These are phyloP conservation scores for Ceratina calcarata DNA, from an alignment of 1,140 invertebrate species.

Conservation along the genomic window DNA sequence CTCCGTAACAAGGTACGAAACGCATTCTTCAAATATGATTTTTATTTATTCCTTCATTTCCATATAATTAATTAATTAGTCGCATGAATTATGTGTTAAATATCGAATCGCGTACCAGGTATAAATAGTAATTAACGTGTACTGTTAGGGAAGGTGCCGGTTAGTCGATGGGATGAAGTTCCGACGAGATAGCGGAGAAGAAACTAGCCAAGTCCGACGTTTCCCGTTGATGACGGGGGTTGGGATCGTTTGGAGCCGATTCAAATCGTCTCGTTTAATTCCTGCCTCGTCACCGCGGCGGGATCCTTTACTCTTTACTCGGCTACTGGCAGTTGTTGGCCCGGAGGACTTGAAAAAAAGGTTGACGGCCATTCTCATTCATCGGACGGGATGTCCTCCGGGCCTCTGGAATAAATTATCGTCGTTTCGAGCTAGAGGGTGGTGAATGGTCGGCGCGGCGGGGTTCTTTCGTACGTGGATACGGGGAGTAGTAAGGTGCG, in stretches of 20 bases:
- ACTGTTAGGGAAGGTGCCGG: not conserved
- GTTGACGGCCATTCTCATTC: conserved; percentile 67
- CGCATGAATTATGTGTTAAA: too few relatives aligned
- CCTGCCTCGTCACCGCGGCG: conserved; percentile 26
- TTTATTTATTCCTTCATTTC: too few relatives aligned
- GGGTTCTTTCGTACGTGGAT: conserved; percentile 58
- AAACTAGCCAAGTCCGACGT: not conserved
- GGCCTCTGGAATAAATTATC: conserved; percentile 70
- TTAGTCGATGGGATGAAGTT: not conserved
- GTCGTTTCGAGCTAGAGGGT: conserved; percentile 15
- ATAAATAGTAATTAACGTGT: not conserved
- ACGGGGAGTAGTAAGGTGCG: conserved; percentile 52
- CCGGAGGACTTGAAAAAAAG: not conserved
- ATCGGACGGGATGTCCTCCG: conserved; percentile 60
- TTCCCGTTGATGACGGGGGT: not conserved
- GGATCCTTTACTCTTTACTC: not conserved
- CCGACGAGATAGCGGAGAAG: conserved; percentile 4
- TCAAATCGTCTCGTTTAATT: conserved; percentile 41
- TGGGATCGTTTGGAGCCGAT: conserved; percentile 31
- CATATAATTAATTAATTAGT: too few relatives aligned
- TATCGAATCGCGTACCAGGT: not conserved
- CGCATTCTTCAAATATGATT: too few relatives aligned
- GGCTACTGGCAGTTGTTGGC: conserved; percentile 26
- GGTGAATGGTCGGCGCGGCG: conserved; percentile 41
- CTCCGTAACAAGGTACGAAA: too few relatives aligned